Evolutionary conservation across 2,888 invertebrate genomes (phyloP), one percentile per base, ranked within the genome.

Genomic region (Fragum whitleyi): DNA sequence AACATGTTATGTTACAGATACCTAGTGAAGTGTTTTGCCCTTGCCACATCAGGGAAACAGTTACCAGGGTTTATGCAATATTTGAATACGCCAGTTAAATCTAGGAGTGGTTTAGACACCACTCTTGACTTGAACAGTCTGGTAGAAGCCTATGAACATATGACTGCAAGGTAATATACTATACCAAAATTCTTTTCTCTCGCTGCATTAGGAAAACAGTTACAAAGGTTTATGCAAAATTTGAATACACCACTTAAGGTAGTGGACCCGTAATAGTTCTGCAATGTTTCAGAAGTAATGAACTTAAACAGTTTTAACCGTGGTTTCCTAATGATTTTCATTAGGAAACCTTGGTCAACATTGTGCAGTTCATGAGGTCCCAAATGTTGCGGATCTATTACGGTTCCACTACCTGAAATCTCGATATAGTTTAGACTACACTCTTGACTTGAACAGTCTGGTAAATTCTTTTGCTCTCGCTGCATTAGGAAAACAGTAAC

Each of bases 151-250:
- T 96, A 96, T 93, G 95, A 96, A 86, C 94, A 95, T 16, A 95
- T 96, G 47, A 96, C 96, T 2, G 95, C 96, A 6, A 96, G 96
- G 96, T 96, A 90, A 92, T 88, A 51, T 16, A 23, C n/a, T n/a
- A n/a, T n/a, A n/a, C n/a, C n/a, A n/a, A 92, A 93, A 72, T 89
- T 87, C 71, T 84, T 76, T 21, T 77, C 65, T 5, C 77, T 83
- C 14, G 86, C 87, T 6, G 79, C 83, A 14, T 85, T 70, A 11
- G 92, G 91, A 16, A 77, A 88, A 55, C 80, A 86, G 62, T 74
- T 92, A 16, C 85, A 88, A 14, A 86, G 86, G 21, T 83, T 91
- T 69, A 87, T 90, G 72, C 70, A 87, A 2, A 92, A 90, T 73
- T 76, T 92, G 47, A 87, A 81, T 59, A 79, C 75, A 19, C 72